Base-by-base conservation (phyloP, 2,113 vertebrate genomes). In the Sorex araneus region DNA sequence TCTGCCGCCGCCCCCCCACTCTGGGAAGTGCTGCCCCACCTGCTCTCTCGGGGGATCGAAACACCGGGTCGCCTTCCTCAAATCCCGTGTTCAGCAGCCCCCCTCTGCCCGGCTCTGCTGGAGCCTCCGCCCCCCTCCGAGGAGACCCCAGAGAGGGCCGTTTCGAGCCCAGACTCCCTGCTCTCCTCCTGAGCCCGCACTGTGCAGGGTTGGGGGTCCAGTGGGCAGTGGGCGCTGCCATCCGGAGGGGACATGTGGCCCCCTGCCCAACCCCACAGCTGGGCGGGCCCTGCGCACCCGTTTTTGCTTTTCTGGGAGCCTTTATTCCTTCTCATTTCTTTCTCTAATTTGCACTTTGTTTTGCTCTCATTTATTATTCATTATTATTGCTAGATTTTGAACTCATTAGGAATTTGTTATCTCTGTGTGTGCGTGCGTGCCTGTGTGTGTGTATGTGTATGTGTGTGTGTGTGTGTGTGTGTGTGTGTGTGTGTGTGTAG, bases 341-440 rank as follows among this genome's bases (percentile, higher is more conserved):
- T 85, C 34, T 45, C 75, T 60, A 66, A 73, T 50, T 77, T 43
- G 60, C 18, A 67, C 50, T 66, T 76, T 54, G 21, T 79, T 82
- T 82, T 45, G 6, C 74, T 81, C 74, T 82, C 3, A 23, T 63
- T 50, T 88, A 30, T 71, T 78, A 50, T 60, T 76, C 12, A 70
- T 67, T 75, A 87, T 92, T 60, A 60, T 76, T 18, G 67, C 81
- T 90, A 40, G 47, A 70, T 32, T 60, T 76, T 81, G 36, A 90
- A 75, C 19, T 81, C 19, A 47, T n/a, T 18, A 81, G 70, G 27
- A 81, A 63, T 75, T 81, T 45, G 10, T 79, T 23, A 25, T 13
- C 19, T 57, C 13, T 57, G 54, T 57, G 54, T 57, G 13, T 25
- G 23, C 85, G 12, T 74, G 21, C 36, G 34, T 71, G 54, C 34